These are phyloP conservation scores for Holocentrus rufus DNA, from an alignment of 2,797 vertebrate genomes.

Conservation along the genomic window DNA sequence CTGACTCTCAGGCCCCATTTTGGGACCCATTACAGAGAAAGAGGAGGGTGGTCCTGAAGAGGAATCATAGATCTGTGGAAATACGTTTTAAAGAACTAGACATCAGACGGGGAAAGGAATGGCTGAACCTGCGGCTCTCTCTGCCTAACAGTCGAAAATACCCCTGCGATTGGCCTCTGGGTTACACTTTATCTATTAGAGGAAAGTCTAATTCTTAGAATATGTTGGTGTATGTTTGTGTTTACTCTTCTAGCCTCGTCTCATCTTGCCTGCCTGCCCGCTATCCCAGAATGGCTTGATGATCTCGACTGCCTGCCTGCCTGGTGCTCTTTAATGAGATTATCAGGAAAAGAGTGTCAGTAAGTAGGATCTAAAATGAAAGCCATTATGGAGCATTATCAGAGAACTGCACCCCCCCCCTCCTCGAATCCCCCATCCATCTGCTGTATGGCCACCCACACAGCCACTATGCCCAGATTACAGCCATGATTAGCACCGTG, in stretches of 20 bases:
- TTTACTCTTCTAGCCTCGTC: constrained; percentile 29
- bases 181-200: constrained; percentile 32
- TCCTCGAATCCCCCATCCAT: constrained; percentile 73
- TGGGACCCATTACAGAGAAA: constrained; percentile 70
- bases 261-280: constrained; percentile 28
- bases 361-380: constrained; percentile 90
- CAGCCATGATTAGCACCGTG: constrained; percentile 81
- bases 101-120: constrained; percentile 20
- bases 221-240: constrained; percentile 38
- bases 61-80: constrained; percentile 36
- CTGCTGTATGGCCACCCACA: constrained; percentile 84
- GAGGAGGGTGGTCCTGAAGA: constrained; percentile 68
- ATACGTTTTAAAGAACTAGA: constrained; percentile 44
- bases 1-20: constrained; percentile 73
- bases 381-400: constrained; percentile 89
- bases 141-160: constrained; percentile 28
- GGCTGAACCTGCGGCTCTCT: constrained; percentile 21
- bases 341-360: constrained; percentile 87
- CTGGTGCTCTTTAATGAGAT: constrained; percentile 86
- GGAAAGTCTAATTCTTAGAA: constrained; percentile 42
- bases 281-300: constrained; percentile 55
- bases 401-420: constrained; percentile 72
- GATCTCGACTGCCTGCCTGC: constrained; percentile 65
- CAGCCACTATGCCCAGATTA: constrained; percentile 84
- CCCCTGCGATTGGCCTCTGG: constrained; percentile 25